Base-by-base conservation (phyloP, 2,797 vertebrate species). In the Leptoclinus maculatus region DNA sequence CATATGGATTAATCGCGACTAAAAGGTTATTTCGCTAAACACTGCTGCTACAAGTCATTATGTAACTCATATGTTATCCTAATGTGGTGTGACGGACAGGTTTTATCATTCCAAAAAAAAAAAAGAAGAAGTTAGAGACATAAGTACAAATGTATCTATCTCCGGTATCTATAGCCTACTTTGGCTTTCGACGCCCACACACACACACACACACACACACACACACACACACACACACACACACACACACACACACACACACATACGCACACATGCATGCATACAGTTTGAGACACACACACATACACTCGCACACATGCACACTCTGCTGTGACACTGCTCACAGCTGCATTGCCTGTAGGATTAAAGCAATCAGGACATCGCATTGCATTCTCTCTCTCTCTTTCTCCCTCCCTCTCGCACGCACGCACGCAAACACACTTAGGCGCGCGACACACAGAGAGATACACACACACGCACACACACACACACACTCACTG, bases 301-400 rank as follows among this genome's bases (percentile, higher is more conserved):
- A 32, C 58, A 57, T 76, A 32, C 58, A 57, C 80, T 23, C 53
- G 8, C 71, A 2, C 34, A n/a, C 34, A 25, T 96, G 96, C 96
- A 96, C 95, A 84, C 76, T 83, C 88, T 86, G 89, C 92, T 90
- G 90, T 92, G 91, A 93, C 93, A 93, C 91, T 94, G 96, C 97
- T 96, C 96, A 97, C 96, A 97, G 95, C 98, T 99, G 97, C 97
- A 98, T 96, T 97, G 97, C 96, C 96, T 97, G 96, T 96, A 96
- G 97, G 97, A 96, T 97, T 95, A 95, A 96, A 95, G 95, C 95
- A 96, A 95, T 94, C 95, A 94, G 95, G 94, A 94, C 95, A 95
- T 93, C 93, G 92, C 93, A 91, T 90, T 93, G 93, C 93, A 89
- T 92, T 93, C 90, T 87, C 87, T 75, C 87, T 69, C 84, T 68